Conservation (phyloP, 2,113 vertebrate species). For the Bos taurus region DNA sequence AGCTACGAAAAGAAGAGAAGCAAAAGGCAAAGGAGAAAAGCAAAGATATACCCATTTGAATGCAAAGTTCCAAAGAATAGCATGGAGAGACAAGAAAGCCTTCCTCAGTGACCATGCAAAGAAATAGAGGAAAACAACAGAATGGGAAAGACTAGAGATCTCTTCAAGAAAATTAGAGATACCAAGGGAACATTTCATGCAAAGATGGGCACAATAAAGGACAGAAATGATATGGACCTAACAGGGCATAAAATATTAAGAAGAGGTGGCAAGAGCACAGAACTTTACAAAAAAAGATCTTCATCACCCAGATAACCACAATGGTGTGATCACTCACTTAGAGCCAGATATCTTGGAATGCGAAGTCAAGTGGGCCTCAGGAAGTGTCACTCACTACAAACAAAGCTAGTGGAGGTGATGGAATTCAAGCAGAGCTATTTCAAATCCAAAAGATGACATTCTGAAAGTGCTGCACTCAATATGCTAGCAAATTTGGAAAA, state of each 20-base stretch:
- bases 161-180: not conserved
- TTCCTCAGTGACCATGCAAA: not conserved
- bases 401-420: not conserved
- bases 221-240: not conserved
- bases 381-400: not conserved
- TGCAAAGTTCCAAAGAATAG: not conserved
- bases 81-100: not conserved
- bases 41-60: not conserved
- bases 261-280: not conserved
- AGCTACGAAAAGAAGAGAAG: not conserved
- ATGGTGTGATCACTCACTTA: not conserved
- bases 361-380: not conserved
- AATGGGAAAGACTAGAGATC: not conserved
- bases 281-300: not conserved
- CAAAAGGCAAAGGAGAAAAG: not conserved
- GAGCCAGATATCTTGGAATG: not conserved
- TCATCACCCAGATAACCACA: not conserved
- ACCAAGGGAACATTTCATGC: not conserved
- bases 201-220: not conserved
- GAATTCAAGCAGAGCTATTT: not conserved
- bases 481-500: not conserved
- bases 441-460: not conserved
- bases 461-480: not conserved
- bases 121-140: not conserved
- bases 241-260: not conserved